Conservation (phyloP, 2,113 vertebrate genomes). For the Potamarius usumacintae region DNA sequence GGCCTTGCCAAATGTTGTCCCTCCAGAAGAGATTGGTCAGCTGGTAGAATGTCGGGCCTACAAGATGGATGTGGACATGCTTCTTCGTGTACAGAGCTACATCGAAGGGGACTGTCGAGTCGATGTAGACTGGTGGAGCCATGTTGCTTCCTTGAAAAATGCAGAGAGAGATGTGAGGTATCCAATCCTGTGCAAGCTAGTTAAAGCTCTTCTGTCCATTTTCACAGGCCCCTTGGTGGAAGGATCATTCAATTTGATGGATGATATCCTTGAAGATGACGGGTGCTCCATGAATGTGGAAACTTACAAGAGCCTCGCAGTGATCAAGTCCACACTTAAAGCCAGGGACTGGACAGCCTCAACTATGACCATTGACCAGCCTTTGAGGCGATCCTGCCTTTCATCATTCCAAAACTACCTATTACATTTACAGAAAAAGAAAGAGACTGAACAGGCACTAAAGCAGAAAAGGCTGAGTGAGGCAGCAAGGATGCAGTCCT, state of each 20-base stretch:
- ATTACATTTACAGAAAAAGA: too few species aligned
- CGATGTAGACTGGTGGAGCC: slow-evolving; percentile 36
- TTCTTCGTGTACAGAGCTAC: neutral
- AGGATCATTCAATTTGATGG: too few species aligned
- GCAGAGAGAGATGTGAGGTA: slow-evolving; percentile 31
- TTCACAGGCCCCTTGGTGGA: too few species aligned
- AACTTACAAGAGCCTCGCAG: neutral
- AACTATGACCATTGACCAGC: slow-evolving; percentile 36
- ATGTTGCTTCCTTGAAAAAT: slow-evolving; percentile 5
- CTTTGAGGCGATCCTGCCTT: too few species aligned
- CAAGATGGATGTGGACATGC: slow-evolving; percentile 30
- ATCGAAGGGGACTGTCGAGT: slow-evolving; percentile 12
- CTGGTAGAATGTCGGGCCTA: slow-evolving; percentile 18
- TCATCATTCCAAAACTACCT: too few species aligned
- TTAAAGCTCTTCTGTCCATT: slow-evolving; percentile 26
- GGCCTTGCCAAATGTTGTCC: slow-evolving; percentile 38
- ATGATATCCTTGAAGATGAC: slow-evolving; percentile 24
- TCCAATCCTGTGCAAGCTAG: slow-evolving; percentile 2
- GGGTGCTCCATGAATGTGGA: slow-evolving; percentile 34
- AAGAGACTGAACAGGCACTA: too few species aligned
- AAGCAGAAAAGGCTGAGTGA: too few species aligned
- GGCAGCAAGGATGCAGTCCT: too few species aligned
- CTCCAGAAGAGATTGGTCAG: slow-evolving; percentile 28
- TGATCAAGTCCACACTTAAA: too few species aligned
- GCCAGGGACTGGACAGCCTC: slow-evolving; percentile 25